Base-by-base conservation (phyloP, 2,113 vertebrate species). In the Chunga burmeisteri region DNA sequence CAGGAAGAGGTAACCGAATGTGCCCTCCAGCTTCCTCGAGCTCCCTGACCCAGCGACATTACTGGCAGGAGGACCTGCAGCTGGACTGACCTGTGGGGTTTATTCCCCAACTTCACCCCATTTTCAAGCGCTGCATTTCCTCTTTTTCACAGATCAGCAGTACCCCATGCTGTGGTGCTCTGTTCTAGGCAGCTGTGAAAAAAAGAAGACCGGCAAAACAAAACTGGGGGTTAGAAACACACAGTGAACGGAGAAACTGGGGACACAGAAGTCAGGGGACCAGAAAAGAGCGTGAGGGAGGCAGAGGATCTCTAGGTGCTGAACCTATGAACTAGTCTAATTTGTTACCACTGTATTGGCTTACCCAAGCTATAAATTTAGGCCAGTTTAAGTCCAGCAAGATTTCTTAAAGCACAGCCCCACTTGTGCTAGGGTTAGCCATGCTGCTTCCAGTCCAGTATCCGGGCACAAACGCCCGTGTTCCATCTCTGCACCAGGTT, bases 401-500 rank as follows among this genome's bases (percentile, higher is more conserved):
- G 49, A 22, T 78, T 46, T 46, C 27, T 34, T 50, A 56, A 68
- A 84, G 47, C 30, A 5, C 13, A 4, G 68, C 58, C 34, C 18
- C 16, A 13, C 23, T 3, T 18, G 63, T 27, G 36, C 42, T 52
- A 44, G 53, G 72, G 13, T 25, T 38, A 22, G 16, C 73, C 27
- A 20, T 26, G 88, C 88, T 52, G 32, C 15, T 81, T n/a, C 55
- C 78, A 87, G 73, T 29, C 52, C 49, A 22, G 53, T 1, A 17
- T 13, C 32, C 0, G 5, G 81, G 59, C 74, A 50, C n/a, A 36
- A 77, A 68, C 49, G 16, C n/a, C 62, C 17, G 0, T 2, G 1
- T 21, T 6, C 25, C 10, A 12, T 7, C 47, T 80, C 81, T 56
- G 34, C 71, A 36, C 70, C 16, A 14, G 0, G 0, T 52, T 34